Base-by-base conservation (phyloP, 2,888 invertebrate species). In the Dynastes maya region DNA sequence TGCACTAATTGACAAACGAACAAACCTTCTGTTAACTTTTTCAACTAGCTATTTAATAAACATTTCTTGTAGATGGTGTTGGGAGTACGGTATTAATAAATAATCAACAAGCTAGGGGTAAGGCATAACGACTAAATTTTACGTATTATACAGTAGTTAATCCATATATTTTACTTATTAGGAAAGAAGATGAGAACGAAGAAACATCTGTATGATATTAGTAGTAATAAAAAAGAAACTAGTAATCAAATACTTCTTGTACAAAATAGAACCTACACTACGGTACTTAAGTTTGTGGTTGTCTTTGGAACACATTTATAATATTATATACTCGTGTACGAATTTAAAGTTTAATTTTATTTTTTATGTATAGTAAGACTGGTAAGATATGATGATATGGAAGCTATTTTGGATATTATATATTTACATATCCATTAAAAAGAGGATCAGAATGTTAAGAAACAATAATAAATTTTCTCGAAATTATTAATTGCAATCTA, bases 61-160 rank as follows among this genome's bases (percentile, higher is more conserved):
- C 53, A 61, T 74, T 78, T 78, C 64, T 80, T 80, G 63, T 86
- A 89, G 88, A 84, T 89, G 89, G 89, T 89, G 88, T 88, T 89
- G 89, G 89, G 88, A 88, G 83, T 89, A 89, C 83, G 84, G 85
- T 81, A 85, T 86, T 86, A 88, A 88, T 83, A 87, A 88, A 82
- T 86, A 86, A 86, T 22, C 78, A 79, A 74, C 83, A 83, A 64
- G 32, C 67, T 58, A 37, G 58, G 68, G 80, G 78, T 77, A 79
- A 79, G 76, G 77, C 22, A 32, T 63, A 53, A 22, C 27, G 45
- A 11, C 5, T 32, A 1, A 27, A 71, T 68, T 37, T 79, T 8
- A n/a, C 2, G n/a, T 8, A 58, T 22, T 72, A 45, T 67, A 55
- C 61, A n/a, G 29, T 65, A 61, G 65, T 58, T 70, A 71, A 51